phyloP scores from a whole-genome alignment of 2,113 vertebrate genomes.

The Ploceus nigricollis region DNA sequence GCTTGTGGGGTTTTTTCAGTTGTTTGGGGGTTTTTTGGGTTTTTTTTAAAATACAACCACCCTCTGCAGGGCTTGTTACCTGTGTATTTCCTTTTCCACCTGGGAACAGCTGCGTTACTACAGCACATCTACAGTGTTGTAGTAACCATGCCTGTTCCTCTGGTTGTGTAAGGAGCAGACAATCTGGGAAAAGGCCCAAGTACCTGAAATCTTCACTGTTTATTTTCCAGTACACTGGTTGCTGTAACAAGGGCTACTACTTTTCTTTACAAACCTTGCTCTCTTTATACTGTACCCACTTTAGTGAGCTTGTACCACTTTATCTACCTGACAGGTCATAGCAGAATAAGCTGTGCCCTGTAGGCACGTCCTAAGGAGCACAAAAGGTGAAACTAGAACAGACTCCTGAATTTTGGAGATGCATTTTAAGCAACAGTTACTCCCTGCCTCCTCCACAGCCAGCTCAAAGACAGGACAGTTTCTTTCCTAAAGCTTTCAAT shows the following conservation, averaged over 20 bases:
- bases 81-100: background rate
- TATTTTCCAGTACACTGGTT: background rate
- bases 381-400: background rate
- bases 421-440: background rate
- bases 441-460: background rate
- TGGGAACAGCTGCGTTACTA: background rate
- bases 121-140: background rate
- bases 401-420: background rate
- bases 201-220: background rate
- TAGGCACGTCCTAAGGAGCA: background rate
- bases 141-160: background rate
- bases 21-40: rapidly evolving
- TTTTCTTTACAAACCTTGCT: background rate
- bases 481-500: background rate
- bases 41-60: background rate
- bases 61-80: background rate
- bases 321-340: background rate
- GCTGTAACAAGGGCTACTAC: background rate
- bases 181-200: background rate
- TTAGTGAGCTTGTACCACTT: background rate
- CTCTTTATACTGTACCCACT: background rate
- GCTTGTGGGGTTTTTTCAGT: background rate
- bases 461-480: background rate
- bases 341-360: background rate
- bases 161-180: background rate